Evolutionary conservation across 2,888 invertebrate species (phyloP).

Genomic region (Heliconius sara): DNA sequence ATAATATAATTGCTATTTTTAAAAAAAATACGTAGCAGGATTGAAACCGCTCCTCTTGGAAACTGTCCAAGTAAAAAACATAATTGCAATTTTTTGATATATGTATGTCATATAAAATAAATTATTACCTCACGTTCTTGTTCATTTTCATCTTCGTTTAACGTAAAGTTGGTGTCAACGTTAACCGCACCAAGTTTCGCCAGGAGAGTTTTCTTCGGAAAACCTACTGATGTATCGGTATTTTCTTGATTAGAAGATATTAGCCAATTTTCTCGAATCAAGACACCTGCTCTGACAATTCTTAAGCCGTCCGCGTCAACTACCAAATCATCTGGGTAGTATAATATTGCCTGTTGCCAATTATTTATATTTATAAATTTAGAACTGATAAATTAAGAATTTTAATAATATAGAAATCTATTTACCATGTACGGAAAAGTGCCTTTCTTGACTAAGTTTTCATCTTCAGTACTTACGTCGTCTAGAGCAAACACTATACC

Average conservation of each 20-base stretch:
- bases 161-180: slow-evolving; percentile 65
- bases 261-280: slow-evolving; percentile 69
- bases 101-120: neutral
- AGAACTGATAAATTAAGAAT: neutral
- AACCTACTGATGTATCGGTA: slow-evolving; percentile 56
- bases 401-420: neutral
- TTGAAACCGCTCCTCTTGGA: too few relatives aligned
- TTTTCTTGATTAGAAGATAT: slow-evolving; percentile 66
- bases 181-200: slow-evolving; percentile 69
- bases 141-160: slow-evolving; percentile 76
- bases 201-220: slow-evolving; percentile 70
- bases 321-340: slow-evolving; percentile 69
- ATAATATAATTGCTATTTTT: neutral
- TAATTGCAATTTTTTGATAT: neutral
- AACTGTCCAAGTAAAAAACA: neutral
- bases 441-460: slow-evolving; percentile 65
- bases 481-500: slow-evolving; percentile 53
- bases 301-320: slow-evolving; percentile 59
- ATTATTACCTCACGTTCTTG: slow-evolving; percentile 72
- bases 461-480: slow-evolving; percentile 59
- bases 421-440: slow-evolving; percentile 70
- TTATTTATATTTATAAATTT: slow-evolving; percentile 3
- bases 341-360: slow-evolving; percentile 68
- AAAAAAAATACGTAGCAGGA: neutral
- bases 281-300: slow-evolving; percentile 65